These are phyloP conservation scores for Neodontobutis hainanensis DNA, from an alignment of 2,113 vertebrate genomes.

Conservation along the genomic window DNA sequence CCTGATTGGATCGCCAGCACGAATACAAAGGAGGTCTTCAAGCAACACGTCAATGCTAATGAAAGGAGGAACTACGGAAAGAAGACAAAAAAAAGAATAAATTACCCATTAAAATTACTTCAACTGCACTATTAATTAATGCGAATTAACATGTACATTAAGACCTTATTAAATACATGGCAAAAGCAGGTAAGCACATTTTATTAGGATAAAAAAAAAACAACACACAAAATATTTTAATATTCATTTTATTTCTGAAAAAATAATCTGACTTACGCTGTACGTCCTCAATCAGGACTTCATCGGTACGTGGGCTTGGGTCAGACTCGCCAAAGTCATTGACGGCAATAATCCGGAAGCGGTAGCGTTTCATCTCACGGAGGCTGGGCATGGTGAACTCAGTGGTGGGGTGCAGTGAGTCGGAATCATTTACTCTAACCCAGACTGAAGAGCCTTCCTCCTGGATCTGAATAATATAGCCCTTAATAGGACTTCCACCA, in stretches of 20 bases:
- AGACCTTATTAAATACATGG: no score
- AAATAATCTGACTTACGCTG: constrained; percentile 78
- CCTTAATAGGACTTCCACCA: constrained; percentile 95
- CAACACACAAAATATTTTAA: no score
- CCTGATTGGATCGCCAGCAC: constrained; percentile 88
- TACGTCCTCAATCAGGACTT: constrained; percentile 89
- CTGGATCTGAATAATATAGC: constrained; percentile 96
- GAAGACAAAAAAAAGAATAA: background rate
- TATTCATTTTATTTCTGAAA: no score
- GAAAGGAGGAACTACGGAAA: constrained; percentile 85
- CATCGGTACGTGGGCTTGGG: constrained; percentile 89
- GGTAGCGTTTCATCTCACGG: constrained; percentile 90
- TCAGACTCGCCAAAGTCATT: constrained; percentile 96
- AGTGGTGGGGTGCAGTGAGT: constrained; percentile 86
- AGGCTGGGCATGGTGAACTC: constrained; percentile 90
- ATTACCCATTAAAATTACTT: background rate
- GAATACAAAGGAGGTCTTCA: constrained; percentile 86
- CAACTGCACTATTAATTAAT: background rate
- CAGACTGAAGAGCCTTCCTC: constrained; percentile 89
- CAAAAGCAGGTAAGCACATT: no score
- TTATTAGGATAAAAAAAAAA: no score
- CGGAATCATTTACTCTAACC: constrained; percentile 89
- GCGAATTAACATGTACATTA: background rate
- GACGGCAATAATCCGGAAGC: constrained; percentile 95
- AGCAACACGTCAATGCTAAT: constrained; percentile 86